Evolutionary conservation across 1,140 invertebrate species (phyloP), one percentile per base, ranked within the genome.

Genomic region (Bombus turneri): DNA sequence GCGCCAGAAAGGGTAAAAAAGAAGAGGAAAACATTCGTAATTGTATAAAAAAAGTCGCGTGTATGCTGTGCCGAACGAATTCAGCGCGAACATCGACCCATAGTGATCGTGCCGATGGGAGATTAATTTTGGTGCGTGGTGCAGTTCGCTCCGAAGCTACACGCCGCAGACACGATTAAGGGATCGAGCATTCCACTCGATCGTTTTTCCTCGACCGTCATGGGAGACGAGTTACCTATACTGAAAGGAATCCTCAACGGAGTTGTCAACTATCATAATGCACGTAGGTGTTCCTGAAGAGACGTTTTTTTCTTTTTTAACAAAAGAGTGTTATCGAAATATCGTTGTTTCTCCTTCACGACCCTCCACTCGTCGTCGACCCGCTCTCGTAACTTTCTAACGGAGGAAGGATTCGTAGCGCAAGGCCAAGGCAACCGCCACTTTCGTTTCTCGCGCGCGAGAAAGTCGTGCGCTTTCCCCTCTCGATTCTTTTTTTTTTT

Each of bases 171-270:
- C 68, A 31, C 69, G 68, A 57, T 81, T 78, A 72, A 81, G 77
- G 66, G 69, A 53, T 28, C 81, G 68, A 66, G 75, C 34, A 83
- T 86, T 86, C 6, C 13, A 25, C 69, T 22, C 84, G 68, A 71
- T 71, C 43, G 81, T 87, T 87, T 76, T 34, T 75, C 64, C 83
- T 68, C 73, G 75, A 87, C 39, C 91, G 93, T 94, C 92, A 98
- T 98, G 97, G 97, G 96, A 94, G 97, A 98, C 96, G 97, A 98
- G 96, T 96, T 98, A 95, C 97, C 98, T 87, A 98, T 98, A 92
- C 96, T 98, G 57, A 98, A 98, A 95, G 97, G 97, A 86, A 98
- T 98, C 94, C 96, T 98, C 79, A 98, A 98, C 94, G 98, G 98
- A 93, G 97, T 97, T 90, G 97, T 98, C 93, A 97, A 98, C 95